Evolutionary conservation across 2,888 invertebrate species (phyloP).

Genomic region (Drosophila dives): DNA sequence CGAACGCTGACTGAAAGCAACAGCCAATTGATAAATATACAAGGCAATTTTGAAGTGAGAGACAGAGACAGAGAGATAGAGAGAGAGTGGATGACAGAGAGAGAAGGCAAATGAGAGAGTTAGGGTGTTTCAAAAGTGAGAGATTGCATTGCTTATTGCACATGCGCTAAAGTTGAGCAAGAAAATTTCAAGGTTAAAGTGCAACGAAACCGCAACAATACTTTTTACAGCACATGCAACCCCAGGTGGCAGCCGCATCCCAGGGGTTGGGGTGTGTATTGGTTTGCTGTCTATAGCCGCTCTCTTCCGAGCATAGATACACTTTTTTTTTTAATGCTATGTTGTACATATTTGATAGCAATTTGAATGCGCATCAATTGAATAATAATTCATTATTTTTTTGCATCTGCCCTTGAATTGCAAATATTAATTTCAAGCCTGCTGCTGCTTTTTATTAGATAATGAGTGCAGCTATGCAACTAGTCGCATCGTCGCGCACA

Average conservation of each 20-base stretch:
- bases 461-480: slow-evolving; percentile 43
- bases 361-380: slow-evolving; percentile 48
- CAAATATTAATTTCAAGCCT: slow-evolving; percentile 66
- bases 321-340: background rate
- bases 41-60: background rate
- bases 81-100: background rate
- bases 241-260: slow-evolving; percentile 1
- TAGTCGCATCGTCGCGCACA: slow-evolving; percentile 22
- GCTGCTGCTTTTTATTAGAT: slow-evolving; percentile 59
- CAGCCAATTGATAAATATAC: slow-evolving; percentile 51
- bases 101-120: background rate
- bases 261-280: slow-evolving; percentile 9
- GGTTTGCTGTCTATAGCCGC: background rate
- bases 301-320: slow-evolving; percentile 9
- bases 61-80: slow-evolving; percentile 1
- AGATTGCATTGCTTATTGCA: slow-evolving; percentile 57
- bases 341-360: slow-evolving; percentile 8
- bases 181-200: slow-evolving; percentile 85
- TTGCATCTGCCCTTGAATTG: slow-evolving; percentile 53
- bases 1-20: slow-evolving; percentile 41
- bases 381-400: slow-evolving; percentile 20
- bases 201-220: slow-evolving; percentile 83
- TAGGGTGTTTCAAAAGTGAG: slow-evolving; percentile 7
- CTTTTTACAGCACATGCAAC: slow-evolving; percentile 40
- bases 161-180: slow-evolving; percentile 61